Conservation (phyloP, 2,797 vertebrate species). For the Balearica regulorum region DNA sequence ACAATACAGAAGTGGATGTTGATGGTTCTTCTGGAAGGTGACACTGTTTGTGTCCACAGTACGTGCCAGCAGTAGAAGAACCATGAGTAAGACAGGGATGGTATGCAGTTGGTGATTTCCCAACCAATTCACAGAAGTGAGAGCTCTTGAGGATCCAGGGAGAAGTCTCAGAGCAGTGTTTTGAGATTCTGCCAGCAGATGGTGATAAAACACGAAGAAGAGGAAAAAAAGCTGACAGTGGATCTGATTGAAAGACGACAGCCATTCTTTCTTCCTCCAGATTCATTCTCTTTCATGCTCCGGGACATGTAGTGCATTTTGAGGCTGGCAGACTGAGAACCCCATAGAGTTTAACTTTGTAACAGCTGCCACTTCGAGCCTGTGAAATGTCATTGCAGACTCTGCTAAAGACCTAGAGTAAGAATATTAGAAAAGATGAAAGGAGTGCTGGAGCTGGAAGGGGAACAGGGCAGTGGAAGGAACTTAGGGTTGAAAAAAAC, state of each 20-base stretch:
- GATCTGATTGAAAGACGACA: background rate
- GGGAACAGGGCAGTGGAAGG: background rate
- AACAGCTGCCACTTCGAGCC: background rate
- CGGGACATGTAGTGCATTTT: background rate
- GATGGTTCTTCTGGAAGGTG: background rate
- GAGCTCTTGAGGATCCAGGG: background rate
- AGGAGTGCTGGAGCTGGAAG: background rate
- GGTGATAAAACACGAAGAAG: background rate
- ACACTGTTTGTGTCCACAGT: background rate
- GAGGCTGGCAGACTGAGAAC: background rate
- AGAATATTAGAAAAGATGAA: background rate
- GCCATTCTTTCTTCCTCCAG: background rate
- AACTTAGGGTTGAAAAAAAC: background rate
- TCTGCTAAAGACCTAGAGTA: background rate
- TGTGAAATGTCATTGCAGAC: background rate
- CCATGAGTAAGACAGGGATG: background rate
- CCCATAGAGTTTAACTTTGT: background rate
- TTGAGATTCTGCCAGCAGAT: background rate
- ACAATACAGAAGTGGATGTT: background rate
- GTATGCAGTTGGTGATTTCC: background rate
- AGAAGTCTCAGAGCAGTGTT: background rate
- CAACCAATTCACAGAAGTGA: background rate
- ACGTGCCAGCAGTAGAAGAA: background rate
- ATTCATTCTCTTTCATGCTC: background rate
- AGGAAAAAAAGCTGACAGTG: background rate